Evolutionary conservation across 2,888 invertebrate genomes (phyloP).

Genomic region (Acleris emargana): DNA sequence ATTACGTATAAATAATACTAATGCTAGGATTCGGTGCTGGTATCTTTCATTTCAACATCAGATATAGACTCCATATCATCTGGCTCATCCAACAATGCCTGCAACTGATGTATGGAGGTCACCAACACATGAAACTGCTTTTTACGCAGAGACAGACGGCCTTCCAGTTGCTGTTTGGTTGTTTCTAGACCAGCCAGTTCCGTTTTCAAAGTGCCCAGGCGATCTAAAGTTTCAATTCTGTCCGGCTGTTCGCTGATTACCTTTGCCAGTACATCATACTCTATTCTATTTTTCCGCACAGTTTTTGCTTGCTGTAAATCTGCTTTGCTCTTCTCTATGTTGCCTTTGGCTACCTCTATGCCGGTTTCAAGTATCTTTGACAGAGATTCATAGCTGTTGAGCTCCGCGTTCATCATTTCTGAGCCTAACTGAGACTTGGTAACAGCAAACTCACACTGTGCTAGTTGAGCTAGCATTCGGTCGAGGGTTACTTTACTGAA

Average conservation of each 20-base stretch:
- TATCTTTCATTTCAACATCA: slow-evolving; percentile 73
- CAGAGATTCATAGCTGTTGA: slow-evolving; percentile 91
- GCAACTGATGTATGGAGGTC: slow-evolving; percentile 93
- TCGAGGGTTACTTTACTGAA: slow-evolving; percentile 88
- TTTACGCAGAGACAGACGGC: slow-evolving; percentile 90
- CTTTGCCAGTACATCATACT: slow-evolving; percentile 96
- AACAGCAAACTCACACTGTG: slow-evolving; percentile 94
- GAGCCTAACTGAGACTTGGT: slow-evolving; percentile 91
- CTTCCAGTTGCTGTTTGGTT: slow-evolving; percentile 88
- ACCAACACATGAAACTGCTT: slow-evolving; percentile 96
- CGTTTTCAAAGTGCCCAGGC: slow-evolving; percentile 87
- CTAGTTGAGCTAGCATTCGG: slow-evolving; percentile 91
- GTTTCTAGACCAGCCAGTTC: slow-evolving; percentile 89
- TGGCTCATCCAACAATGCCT: slow-evolving; percentile 90
- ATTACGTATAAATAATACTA: slow-evolving; percentile 2
- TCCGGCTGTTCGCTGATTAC: slow-evolving; percentile 96
- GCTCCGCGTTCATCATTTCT: slow-evolving; percentile 92
- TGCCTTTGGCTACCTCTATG: slow-evolving; percentile 90
- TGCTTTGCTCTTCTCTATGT: slow-evolving; percentile 92
- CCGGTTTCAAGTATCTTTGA: slow-evolving; percentile 90
- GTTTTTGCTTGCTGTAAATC: slow-evolving; percentile 93
- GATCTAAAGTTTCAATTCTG: slow-evolving; percentile 89
- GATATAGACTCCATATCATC: slow-evolving; percentile 77
- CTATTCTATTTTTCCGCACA: slow-evolving; percentile 94
- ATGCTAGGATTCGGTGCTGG: slow-evolving; percentile 49